These are phyloP conservation scores for Eriosoma lanigerum DNA, from an alignment of 1,140 invertebrate species.

Conservation along the genomic window DNA sequence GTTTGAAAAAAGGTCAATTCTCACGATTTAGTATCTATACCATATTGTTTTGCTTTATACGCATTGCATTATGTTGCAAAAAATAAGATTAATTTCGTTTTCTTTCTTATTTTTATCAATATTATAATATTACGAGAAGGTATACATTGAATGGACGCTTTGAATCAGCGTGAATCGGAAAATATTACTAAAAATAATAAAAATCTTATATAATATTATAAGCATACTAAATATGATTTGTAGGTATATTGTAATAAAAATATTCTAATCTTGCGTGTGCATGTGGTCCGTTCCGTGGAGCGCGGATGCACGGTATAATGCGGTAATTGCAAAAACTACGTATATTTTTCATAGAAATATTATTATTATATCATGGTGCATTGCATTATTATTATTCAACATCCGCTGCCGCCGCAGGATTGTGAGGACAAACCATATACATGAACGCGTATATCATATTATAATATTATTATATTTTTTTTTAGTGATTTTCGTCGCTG, in stretches of 20 bases:
- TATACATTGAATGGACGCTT: too few relatives aligned
- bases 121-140: too few relatives aligned
- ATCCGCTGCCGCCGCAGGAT: not conserved
- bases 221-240: conserved; percentile 15
- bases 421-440: not conserved
- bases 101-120: too few relatives aligned
- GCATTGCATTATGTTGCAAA: too few relatives aligned
- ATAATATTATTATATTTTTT: too few relatives aligned
- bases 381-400: conserved; percentile 23
- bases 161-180: conserved; percentile 28
- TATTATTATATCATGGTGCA: not conserved
- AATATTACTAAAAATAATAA: conserved; percentile 16
- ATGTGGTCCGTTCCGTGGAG: conserved; percentile 20
- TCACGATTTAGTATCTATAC: too few relatives aligned
- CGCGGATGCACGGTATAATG: conserved; percentile 39
- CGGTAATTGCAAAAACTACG: conserved; percentile 22
- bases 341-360: conserved; percentile 8
- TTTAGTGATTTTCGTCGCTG: not conserved
- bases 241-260: conserved; percentile 25
- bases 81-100: too few relatives aligned
- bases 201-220: not conserved
- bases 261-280: conserved; percentile 34
- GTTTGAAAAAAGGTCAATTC: too few relatives aligned
- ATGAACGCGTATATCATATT: not conserved
- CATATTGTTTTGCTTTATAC: too few relatives aligned